phyloP scores from a whole-genome alignment of 2,888 invertebrate species.

The Pharmacophagus antenor region DNA sequence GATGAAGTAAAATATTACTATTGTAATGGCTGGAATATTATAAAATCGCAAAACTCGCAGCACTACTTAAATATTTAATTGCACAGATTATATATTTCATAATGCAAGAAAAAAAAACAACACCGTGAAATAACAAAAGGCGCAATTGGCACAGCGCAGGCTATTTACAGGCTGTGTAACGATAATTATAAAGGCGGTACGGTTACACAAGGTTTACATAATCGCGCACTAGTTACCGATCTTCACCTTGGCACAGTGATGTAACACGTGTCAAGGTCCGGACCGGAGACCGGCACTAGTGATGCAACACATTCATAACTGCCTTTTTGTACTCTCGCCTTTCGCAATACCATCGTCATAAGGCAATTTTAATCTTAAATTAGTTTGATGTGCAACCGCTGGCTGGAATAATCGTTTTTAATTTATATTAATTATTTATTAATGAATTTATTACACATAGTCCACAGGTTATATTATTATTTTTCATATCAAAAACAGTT shows the following conservation, averaged over 20 bases:
- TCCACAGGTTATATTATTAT: too few relatives aligned
- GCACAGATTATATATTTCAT: not conserved
- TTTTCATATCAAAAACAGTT: too few relatives aligned
- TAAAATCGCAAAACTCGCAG: too few relatives aligned
- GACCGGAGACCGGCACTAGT: constrained; percentile 30
- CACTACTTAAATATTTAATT: too few relatives aligned
- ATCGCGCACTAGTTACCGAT: constrained; percentile 40
- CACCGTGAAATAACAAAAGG: constrained; percentile 26
- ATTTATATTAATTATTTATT: too few relatives aligned
- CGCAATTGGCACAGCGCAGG: constrained; percentile 20
- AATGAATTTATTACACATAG: too few relatives aligned
- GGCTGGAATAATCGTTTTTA: too few relatives aligned
- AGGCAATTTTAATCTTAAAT: not conserved
- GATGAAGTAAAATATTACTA: too few relatives aligned
- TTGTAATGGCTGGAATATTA: too few relatives aligned
- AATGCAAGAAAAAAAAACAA: constrained; percentile 24
- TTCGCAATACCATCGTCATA: constrained; percentile 22
- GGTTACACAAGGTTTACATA: constrained; percentile 36
- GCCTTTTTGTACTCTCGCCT: constrained; percentile 16
- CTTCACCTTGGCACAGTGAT: constrained; percentile 49
- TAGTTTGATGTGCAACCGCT: not conserved
- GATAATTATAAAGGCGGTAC: constrained; percentile 33
- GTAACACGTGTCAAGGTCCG: constrained; percentile 48
- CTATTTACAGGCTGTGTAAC: constrained; percentile 24
- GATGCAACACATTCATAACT: constrained; percentile 25